phyloP scores from a whole-genome alignment of 2,888 invertebrate species.

The Osmoderma eremita region DNA sequence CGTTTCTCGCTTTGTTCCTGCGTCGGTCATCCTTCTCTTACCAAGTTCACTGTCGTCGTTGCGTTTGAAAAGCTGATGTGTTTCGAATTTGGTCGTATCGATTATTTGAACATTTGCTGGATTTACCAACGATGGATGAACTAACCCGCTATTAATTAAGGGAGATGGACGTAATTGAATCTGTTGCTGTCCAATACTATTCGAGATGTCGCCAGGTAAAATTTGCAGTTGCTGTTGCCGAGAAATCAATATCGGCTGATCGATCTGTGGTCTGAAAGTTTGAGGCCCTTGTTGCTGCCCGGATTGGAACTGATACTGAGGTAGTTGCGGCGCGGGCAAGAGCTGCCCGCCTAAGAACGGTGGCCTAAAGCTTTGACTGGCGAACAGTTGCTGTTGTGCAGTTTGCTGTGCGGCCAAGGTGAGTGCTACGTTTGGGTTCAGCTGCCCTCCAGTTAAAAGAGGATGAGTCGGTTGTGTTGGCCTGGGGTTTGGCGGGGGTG shows the following conservation, averaged over 20 bases:
- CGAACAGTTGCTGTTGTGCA: constrained; percentile 63
- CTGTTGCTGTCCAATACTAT: constrained; percentile 49
- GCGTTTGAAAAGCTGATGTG: constrained; percentile 68
- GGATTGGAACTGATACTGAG: constrained; percentile 35
- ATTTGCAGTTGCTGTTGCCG: constrained; percentile 45
- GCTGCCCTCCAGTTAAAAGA: constrained; percentile 71
- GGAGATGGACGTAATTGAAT: constrained; percentile 46
- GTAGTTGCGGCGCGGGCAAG: constrained; percentile 54
- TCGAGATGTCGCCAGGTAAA: constrained; percentile 53
- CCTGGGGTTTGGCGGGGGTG: constrained; percentile 68
- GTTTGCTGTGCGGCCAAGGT: constrained; percentile 63
- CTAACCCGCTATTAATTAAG: constrained; percentile 55
- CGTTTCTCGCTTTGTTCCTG: constrained; percentile 45
- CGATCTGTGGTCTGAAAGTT: constrained; percentile 42
- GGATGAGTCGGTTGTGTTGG: constrained; percentile 66
- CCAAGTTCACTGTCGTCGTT: constrained; percentile 35
- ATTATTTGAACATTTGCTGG: constrained; percentile 73
- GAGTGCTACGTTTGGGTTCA: constrained; percentile 69
- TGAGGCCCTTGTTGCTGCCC: constrained; percentile 42
- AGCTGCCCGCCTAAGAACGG: constrained; percentile 75
- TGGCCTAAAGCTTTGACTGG: constrained; percentile 67
- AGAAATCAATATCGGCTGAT: constrained; percentile 40
- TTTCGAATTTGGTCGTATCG: constrained; percentile 63
- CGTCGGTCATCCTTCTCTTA: constrained; percentile 42
- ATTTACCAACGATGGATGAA: constrained; percentile 64